Evolutionary conservation across 2,888 invertebrate species (phyloP), one percentile per base, ranked within the genome.

Genomic region (Drepana falcataria): DNA sequence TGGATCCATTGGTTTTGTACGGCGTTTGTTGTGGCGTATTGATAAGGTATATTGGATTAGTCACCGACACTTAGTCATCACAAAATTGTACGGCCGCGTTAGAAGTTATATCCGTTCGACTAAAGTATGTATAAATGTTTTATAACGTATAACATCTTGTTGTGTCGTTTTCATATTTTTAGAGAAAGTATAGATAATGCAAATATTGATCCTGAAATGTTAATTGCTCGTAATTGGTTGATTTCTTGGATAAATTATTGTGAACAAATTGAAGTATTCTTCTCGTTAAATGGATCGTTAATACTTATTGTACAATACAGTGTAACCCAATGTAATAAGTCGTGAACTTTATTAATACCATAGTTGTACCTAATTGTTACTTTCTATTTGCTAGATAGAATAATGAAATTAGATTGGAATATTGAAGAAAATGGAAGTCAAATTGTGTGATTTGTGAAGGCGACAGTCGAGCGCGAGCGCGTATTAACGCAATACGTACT

Each of bases 341-440:
- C 76, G 78, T 77, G 75, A 71, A 78, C 73, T 77, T 73, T 73
- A 83, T 74, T 65, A 83, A 81, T 81, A 85, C 82, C 79, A 84
- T 83, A 84, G 83, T 80, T 83, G 83, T 88, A 88, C 88, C 87
- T 89, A 88, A 87, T 87, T 90, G 88, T 90, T 90, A 89, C 83
- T 86, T 89, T 90, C 87, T 90, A 88, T 87, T 88, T 87, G 87
- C 89, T 90, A 90, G 89, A 90, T 90, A 90, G 90, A 88, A 87
- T 89, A 89, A 89, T 87, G 82, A 87, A 90, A 90, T 89, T 90
- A 90, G 88, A 87, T 85, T 83, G 83, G 81, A 21, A 78, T 87
- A 87, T 81, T 77, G 66, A 73, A 33, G 35, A 49, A 79, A 80
- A 74, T 77, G 63, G 68, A 81, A 81, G 82, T 80, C 75, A 76